Base-by-base conservation (phyloP, 2,113 vertebrate species). In the Stomatorhinus ivindoensis region DNA sequence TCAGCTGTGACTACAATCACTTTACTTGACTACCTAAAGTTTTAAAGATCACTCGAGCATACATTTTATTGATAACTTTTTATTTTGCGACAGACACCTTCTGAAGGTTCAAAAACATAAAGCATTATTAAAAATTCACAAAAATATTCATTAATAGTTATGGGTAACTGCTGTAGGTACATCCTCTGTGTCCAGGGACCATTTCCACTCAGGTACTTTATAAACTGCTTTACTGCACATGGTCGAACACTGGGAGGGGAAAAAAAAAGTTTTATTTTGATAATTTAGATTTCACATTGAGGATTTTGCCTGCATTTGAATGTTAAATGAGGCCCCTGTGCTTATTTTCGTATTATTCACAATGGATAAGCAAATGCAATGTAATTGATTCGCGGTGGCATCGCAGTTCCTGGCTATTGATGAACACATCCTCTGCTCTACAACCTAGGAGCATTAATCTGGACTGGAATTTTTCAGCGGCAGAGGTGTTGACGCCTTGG, bases 401-500 rank as follows among this genome's bases (percentile, higher is more conserved):
- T 85, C 2, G 46, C 76, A 7, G 80, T 86, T 88, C 85, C 27
- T 88, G 58, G 47, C 50, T n/a, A 39, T 4, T 4, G 15, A 15
- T 84, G 51, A 11, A 35, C 76, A 27, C 65, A 61, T 73, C n/a
- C 87, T 88, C 84, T 4, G 42, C 31, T 90, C 90, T 48, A 84
- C 83, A 88, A 84, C 69, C 86, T 4, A 10, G 61, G 6, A 24
- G 44, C 89, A 92, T 93, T 93, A 92, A 93, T 93, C 93, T 93
- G 89, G 47, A 65, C 76, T 89, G 92, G 91, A 93, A 92, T 93
- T 90, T 91, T 83, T 69, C 1, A 50, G 90, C 55, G 50, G 91
- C 89, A 0, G 89, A 93, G 91, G 92, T 91, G 94, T 93, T 92
- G 94, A 95, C 95, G 92, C 93, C 91, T 87, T 80, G 83, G 91